Conservation (phyloP, 2,797 vertebrate species). For the Cryptoprocta ferox region DNA sequence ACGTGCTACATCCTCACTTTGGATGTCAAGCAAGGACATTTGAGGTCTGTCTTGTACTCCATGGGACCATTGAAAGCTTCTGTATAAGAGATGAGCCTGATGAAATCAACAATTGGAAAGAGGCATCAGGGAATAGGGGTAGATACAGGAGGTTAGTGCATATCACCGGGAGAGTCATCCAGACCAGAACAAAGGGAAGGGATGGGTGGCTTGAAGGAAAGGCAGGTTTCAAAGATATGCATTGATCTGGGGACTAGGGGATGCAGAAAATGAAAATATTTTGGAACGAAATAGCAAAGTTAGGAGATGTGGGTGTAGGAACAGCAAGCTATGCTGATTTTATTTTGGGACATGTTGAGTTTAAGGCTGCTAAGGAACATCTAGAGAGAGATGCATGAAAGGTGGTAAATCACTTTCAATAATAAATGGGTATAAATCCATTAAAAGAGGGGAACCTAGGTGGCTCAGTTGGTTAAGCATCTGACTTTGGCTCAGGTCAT, state of each 20-base stretch:
- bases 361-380: neutral
- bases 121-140: no score
- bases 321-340: neutral
- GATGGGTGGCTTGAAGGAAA: neutral
- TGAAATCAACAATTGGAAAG: neutral
- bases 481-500: no score
- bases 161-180: neutral
- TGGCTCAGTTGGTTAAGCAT: no score
- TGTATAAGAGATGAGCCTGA: neutral
- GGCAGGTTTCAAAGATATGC: neutral
- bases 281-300: neutral
- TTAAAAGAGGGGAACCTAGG: neutral
- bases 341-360: neutral
- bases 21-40: neutral
- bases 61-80: neutral
- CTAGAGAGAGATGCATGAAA: neutral
- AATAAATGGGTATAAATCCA: neutral
- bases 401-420: neutral
- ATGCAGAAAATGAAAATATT: neutral
- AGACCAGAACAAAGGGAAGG: neutral
- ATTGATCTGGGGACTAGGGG: neutral
- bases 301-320: neutral
- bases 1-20: neutral
- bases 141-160: neutral
- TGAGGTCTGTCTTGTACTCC: neutral